A percentile compares a stretch with the other conserved stretches of the same genome.
These are phyloP conservation scores for Passer domesticus DNA, from an alignment of 2,113 vertebrate genomes.

Conservation along the genomic window DNA sequence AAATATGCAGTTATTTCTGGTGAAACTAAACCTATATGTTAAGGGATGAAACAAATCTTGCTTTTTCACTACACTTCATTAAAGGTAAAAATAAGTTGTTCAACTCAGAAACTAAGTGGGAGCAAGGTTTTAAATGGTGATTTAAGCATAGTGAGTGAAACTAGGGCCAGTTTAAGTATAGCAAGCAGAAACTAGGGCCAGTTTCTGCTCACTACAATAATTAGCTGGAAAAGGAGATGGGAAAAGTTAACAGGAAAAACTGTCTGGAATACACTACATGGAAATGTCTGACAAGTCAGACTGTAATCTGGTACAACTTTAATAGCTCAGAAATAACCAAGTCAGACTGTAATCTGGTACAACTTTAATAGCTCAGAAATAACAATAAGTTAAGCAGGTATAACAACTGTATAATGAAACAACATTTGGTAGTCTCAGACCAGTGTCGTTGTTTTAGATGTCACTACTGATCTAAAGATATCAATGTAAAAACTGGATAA, in stretches of 20 bases:
- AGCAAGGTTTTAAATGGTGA: neutral
- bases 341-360: neutral
- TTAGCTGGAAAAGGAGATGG: neutral
- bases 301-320: neutral
- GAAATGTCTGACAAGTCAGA: neutral
- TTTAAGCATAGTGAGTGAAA: too few relatives aligned
- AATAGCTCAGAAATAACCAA: neutral
- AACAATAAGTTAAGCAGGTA: neutral
- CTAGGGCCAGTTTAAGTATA: neutral
- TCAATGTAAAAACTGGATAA: neutral
- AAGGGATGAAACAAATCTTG: neutral
- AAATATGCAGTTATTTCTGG: neutral
- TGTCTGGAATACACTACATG: neutral
- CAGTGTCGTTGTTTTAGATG: neutral
- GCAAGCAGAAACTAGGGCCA: neutral
- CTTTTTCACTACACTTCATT: neutral
- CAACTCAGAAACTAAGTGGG: neutral
- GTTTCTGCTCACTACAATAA: neutral
- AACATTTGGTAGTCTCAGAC: neutral
- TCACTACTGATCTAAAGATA: neutral
- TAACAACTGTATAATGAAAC: neutral
- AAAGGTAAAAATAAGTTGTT: neutral
- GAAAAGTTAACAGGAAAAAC: neutral
- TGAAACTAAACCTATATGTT: neutral
- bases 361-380: neutral